Evolutionary conservation across 2,888 invertebrate genomes (phyloP).

Genomic region (Pyrgus malvae): DNA sequence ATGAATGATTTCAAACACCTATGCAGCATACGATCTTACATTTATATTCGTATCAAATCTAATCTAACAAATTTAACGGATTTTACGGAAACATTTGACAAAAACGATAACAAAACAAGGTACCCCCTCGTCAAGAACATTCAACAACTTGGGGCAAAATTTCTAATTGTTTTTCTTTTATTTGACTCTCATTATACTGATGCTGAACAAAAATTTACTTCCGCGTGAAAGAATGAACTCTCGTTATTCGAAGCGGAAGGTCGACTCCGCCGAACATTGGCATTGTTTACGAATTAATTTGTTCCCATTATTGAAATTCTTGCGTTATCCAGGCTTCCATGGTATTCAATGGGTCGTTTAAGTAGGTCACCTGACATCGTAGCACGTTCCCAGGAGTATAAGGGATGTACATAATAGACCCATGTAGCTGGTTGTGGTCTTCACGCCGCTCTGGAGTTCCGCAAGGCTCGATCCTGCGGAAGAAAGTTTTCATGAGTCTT

Average conservation of each 20-base stretch:
- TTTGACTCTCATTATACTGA: constrained; percentile 9
- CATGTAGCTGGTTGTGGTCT: constrained; percentile 64
- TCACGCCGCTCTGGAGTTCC: constrained; percentile 72
- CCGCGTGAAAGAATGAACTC: constrained; percentile 11
- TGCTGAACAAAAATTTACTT: constrained; percentile 10
- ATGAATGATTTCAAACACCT: too few species aligned
- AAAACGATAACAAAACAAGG: neutral
- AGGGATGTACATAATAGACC: constrained; percentile 57
- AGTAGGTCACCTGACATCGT: constrained; percentile 66
- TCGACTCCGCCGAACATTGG: constrained; percentile 22
- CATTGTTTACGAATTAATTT: constrained; percentile 39
- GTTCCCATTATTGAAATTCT: constrained; percentile 44
- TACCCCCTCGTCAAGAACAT: neutral
- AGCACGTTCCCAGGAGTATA: constrained; percentile 49
- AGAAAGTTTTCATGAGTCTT: constrained; percentile 2
- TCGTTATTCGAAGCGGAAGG: neutral
- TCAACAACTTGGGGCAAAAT: neutral
- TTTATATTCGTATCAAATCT: too few species aligned
- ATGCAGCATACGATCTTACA: too few species aligned
- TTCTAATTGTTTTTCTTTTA: constrained; percentile 2
- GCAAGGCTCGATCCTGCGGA: constrained; percentile 69
- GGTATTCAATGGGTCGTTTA: constrained; percentile 31
- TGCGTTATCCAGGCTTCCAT: constrained; percentile 40
- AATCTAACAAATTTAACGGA: too few species aligned
- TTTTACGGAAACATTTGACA: neutral